Evolutionary conservation across 1,140 invertebrate species (phyloP), one percentile per base, ranked within the genome.

Genomic region (Penaeus indicus): DNA sequence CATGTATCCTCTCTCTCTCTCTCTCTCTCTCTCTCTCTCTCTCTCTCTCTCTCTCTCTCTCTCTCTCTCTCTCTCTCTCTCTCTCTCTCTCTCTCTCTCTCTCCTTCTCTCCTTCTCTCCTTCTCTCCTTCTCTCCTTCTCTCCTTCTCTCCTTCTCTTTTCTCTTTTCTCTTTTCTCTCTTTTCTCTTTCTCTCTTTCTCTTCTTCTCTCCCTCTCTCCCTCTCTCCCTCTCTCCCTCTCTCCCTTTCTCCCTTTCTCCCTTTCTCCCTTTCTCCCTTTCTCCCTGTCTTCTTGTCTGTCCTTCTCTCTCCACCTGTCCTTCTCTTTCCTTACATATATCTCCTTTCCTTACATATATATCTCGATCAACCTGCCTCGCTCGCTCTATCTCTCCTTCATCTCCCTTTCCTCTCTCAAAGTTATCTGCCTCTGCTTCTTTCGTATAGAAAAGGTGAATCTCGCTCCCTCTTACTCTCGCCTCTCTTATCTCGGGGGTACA

Each of bases 71-170:
- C 42, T 63, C 80, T 82, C 18, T 16, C 80, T 13, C 54, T 27
- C 19, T 27, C n/a, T 47, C 42, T n/a, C 60, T 63, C n/a, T 47
- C 21, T 47, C 60, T 25, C 77, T 60, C n/a, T 60, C 42, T 60
- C 54, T 47, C 42, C n/a, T 21, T 22, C 47, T 25, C 42, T n/a
- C 60, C 13, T 11, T 82, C 80, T n/a, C n/a, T 60, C n/a, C 7
- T n/a, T 63, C 80, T 82, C 80, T 82, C 80, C 63, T 60, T 79
- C 77, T 79, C 77, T 79, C 77, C 27, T 60, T 82, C 80, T 82
- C 80, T 82, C 60, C 42, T 1, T 38, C 77, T 47, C 42, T 79
- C 8, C 16, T 18, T 47, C 77, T 38, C 21, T 25, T 38, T 63
- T 60, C 61, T 54, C 16, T 54, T 82, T 13, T 10, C 10, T 78